Conservation (phyloP, 2,113 vertebrate species). For the Empidonax traillii region DNA sequence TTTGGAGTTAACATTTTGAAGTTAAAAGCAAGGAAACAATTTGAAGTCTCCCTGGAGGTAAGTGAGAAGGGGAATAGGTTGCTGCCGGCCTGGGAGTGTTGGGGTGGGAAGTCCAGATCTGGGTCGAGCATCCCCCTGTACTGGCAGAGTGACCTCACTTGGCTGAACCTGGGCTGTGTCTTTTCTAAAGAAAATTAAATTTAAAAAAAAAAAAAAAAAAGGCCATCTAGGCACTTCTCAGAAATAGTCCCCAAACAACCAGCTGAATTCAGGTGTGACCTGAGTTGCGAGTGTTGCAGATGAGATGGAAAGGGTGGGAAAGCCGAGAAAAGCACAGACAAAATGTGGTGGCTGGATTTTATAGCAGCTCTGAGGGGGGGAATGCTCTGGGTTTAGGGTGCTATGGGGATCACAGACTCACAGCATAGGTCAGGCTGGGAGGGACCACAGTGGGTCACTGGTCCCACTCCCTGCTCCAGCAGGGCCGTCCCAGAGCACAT, state of each 20-base stretch:
- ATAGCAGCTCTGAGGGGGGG: not conserved
- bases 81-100: fast-evolving
- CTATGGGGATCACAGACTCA: not conserved
- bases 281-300: not conserved
- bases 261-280: not conserved
- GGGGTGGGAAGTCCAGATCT: not conserved
- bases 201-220: not conserved
- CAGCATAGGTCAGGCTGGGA: not conserved
- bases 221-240: not conserved
- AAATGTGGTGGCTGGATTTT: not conserved
- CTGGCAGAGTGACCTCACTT: not conserved
- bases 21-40: not conserved
- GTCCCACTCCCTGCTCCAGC: not conserved
- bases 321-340: not conserved
- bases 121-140: fast-evolving
- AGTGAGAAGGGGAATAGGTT: not conserved
- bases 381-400: not conserved
- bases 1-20: not conserved
- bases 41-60: not conserved
- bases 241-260: fast-evolving
- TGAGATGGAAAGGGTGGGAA: not conserved
- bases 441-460: no score
- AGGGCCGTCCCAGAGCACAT: not conserved
- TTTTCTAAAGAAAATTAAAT: not conserved
- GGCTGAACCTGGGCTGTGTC: not conserved